Evolutionary conservation across 2,888 invertebrate genomes (phyloP).

Genomic region (Chymomyza fuscimana): DNA sequence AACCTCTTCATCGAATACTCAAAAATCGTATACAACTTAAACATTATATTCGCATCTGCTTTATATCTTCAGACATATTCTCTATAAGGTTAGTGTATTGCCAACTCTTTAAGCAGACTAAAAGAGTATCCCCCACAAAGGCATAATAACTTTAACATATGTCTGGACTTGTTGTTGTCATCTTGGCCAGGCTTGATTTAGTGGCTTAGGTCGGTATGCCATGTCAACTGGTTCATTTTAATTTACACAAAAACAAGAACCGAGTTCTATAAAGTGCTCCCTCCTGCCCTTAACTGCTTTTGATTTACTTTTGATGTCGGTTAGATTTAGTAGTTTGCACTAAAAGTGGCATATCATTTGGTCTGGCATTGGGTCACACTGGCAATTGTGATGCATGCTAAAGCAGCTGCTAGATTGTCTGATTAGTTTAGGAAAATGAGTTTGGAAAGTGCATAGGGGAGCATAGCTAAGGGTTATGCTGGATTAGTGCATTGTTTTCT

Average conservation of each 20-base stretch:
- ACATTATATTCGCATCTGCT: neutral
- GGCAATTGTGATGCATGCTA: slow-evolving; percentile 64
- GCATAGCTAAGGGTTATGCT: neutral
- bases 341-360: slow-evolving; percentile 50
- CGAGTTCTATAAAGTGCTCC: slow-evolving; percentile 5
- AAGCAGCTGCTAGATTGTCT: slow-evolving; percentile 37
- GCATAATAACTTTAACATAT: slow-evolving; percentile 32
- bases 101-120: neutral
- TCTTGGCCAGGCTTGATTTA: slow-evolving; percentile 42
- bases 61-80: neutral
- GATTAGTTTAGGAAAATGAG: slow-evolving; percentile 57
- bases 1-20: too few relatives aligned
- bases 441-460: slow-evolving; percentile 33
- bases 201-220: slow-evolving; percentile 15
- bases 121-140: neutral
- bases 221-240: slow-evolving; percentile 64
- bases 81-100: neutral
- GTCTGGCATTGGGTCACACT: slow-evolving; percentile 31
- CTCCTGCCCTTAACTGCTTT: slow-evolving; percentile 39
- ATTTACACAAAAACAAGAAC: slow-evolving; percentile 62
- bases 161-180: slow-evolving; percentile 45
- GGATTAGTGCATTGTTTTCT: neutral
- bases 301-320: slow-evolving; percentile 72
- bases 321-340: slow-evolving; percentile 65
- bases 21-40: too few relatives aligned